Conservation (phyloP, 2,888 invertebrate genomes). For the Andricus quercusramuli region DNA sequence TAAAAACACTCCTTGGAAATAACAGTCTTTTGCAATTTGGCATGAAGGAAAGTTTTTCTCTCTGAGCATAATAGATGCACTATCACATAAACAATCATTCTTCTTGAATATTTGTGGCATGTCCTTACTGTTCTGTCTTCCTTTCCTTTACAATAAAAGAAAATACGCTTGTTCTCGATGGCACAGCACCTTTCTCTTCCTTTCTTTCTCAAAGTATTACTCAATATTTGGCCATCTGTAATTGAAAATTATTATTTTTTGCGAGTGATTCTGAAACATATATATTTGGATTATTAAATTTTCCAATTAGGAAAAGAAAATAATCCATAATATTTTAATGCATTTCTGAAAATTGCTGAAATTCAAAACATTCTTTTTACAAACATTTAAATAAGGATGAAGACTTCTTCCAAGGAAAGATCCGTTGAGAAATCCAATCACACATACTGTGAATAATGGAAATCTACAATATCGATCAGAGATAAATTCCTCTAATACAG, state of each 20-base stretch:
- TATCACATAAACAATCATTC: slow-evolving; percentile 23
- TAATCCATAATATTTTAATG: no score
- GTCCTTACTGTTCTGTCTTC: not conserved
- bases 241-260: not conserved
- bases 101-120: slow-evolving; percentile 15
- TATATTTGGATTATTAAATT: not conserved
- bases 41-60: slow-evolving; percentile 24
- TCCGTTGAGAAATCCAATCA: no score
- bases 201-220: slow-evolving; percentile 9
- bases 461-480: no score
- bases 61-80: not conserved
- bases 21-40: not conserved
- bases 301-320: not conserved
- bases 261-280: not conserved
- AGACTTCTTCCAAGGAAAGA: no score
- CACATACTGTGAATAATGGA: no score
- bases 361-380: no score
- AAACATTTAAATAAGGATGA: no score
- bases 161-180: not conserved
- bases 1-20: not conserved
- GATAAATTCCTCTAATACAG: no score
- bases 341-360: no score
- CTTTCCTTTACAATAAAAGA: slow-evolving; percentile 17
- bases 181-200: slow-evolving; percentile 28
- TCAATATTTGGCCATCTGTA: not conserved